Evolutionary conservation across 2,888 invertebrate genomes (phyloP).

Genomic region (Sesia bembeciformis): DNA sequence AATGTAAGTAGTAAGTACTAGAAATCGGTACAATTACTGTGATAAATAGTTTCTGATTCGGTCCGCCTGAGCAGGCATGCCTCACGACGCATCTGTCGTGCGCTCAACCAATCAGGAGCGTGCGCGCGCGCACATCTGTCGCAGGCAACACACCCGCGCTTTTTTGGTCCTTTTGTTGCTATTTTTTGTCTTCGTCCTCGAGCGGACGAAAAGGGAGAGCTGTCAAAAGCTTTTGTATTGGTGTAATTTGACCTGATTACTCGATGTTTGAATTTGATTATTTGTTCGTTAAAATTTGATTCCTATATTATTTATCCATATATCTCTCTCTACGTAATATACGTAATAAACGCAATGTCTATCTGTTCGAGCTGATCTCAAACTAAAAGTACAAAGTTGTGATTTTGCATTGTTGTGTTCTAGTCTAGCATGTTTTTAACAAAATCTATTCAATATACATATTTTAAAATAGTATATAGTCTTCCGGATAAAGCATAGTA

Average conservation of each 20-base stretch:
- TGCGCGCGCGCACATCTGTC: slow-evolving; percentile 57
- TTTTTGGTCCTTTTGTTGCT: slow-evolving; percentile 35
- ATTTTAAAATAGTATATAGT: too few relatives aligned
- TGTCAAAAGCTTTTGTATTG: slow-evolving; percentile 15
- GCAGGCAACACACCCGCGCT: slow-evolving; percentile 30
- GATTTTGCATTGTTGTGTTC: too few relatives aligned
- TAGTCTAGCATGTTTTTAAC: too few relatives aligned
- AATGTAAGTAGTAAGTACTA: background rate
- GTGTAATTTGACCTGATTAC: background rate
- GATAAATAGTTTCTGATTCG: slow-evolving; percentile 30
- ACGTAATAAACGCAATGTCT: too few relatives aligned
- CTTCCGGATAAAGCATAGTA: too few relatives aligned
- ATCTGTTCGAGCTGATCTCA: too few relatives aligned
- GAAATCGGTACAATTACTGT: slow-evolving; percentile 17
- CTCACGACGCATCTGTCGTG: slow-evolving; percentile 44
- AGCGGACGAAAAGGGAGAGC: slow-evolving; percentile 3
- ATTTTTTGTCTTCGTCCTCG: slow-evolving; percentile 37
- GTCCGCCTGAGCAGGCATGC: slow-evolving; percentile 6
- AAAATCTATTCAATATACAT: too few relatives aligned
- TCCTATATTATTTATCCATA: too few relatives aligned
- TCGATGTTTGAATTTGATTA: too few relatives aligned
- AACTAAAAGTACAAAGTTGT: too few relatives aligned
- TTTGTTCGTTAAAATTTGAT: too few relatives aligned
- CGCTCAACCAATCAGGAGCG: slow-evolving; percentile 46
- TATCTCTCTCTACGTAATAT: too few relatives aligned